A percentile compares a stretch with the other conserved stretches of the same genome.
These are phyloP conservation scores for Oostethus manadensis DNA, from an alignment of 2,113 vertebrate species.

Conservation along the genomic window DNA sequence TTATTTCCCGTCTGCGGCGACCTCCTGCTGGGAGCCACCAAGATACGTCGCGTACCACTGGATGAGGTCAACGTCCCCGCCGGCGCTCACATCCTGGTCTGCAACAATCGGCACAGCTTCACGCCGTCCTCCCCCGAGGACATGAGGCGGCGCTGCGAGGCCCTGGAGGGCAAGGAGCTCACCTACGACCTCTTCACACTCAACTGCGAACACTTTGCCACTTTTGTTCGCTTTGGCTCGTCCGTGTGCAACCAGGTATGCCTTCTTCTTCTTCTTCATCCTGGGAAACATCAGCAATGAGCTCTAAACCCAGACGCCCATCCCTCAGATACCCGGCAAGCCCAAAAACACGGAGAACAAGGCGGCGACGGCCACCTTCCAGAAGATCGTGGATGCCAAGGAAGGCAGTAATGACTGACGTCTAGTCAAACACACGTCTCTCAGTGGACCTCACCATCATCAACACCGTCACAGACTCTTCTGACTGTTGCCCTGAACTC, in stretches of 20 bases:
- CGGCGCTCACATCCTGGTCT: constrained; percentile 1
- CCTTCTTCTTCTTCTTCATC: background rate
- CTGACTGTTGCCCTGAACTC: too few species aligned
- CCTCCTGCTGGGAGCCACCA: constrained; percentile 6
- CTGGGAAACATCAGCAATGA: background rate
- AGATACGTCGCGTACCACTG: background rate
- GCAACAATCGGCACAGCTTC: constrained; percentile 12
- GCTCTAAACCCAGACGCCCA: too few species aligned
- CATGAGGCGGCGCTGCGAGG: constrained; percentile 4
- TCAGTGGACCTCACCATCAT: too few species aligned
- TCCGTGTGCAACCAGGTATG: constrained; percentile 12
- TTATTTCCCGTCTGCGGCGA: background rate
- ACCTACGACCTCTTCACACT: constrained; percentile 2
- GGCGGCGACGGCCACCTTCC: background rate
- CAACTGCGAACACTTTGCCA: constrained; percentile 13
- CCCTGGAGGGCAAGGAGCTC: constrained; percentile 1
- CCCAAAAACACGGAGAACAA: background rate
- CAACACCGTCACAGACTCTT: too few species aligned
- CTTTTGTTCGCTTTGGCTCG: constrained; percentile 4
- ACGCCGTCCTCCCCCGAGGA: background rate
- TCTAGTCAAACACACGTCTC: too few species aligned
- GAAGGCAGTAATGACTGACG: background rate
- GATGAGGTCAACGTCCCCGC: constrained; percentile 4
- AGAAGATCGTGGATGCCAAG: background rate
- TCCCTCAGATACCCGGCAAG: background rate